A percentile compares a stretch with the other conserved stretches of the same genome.
Evolutionary conservation across 1,140 invertebrate genomes (phyloP).

Genomic region (Drosophila leontia): DNA sequence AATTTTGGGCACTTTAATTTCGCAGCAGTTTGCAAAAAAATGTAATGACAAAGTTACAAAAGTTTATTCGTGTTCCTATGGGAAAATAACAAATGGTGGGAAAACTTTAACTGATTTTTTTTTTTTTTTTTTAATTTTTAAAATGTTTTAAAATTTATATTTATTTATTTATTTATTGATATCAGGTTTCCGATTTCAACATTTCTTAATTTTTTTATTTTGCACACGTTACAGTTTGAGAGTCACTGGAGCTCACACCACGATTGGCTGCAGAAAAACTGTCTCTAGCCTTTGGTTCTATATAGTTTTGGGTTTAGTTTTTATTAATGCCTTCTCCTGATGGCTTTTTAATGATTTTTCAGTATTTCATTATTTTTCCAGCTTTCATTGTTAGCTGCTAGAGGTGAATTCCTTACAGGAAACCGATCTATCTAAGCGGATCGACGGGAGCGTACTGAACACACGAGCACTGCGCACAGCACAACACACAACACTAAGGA

Average conservation of each 20-base stretch:
- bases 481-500: conserved; percentile 43
- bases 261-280: background rate
- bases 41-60: background rate
- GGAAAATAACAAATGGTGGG: conserved; percentile 13
- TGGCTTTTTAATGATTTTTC: conserved; percentile 1
- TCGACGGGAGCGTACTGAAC: conserved; percentile 79
- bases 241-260: conserved; percentile 37
- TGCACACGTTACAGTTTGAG: conserved; percentile 55
- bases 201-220: conserved; percentile 8
- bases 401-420: conserved; percentile 55
- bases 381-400: background rate
- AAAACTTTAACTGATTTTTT: conserved; percentile 4
- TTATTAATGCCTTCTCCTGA: background rate
- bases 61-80: background rate
- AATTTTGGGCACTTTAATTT: conserved; percentile 64
- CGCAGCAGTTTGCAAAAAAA: conserved; percentile 23
- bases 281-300: background rate
- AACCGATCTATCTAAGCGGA: conserved; percentile 74
- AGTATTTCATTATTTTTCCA: conserved; percentile 4
- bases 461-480: conserved; percentile 54
- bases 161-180: background rate
- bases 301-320: background rate
- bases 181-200: conserved; percentile 1
- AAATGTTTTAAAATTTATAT: conserved; percentile 1
- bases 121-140: conserved; percentile 2